These are phyloP conservation scores for Cephus runcator DNA, from an alignment of 2,888 invertebrate genomes.

Conservation along the genomic window DNA sequence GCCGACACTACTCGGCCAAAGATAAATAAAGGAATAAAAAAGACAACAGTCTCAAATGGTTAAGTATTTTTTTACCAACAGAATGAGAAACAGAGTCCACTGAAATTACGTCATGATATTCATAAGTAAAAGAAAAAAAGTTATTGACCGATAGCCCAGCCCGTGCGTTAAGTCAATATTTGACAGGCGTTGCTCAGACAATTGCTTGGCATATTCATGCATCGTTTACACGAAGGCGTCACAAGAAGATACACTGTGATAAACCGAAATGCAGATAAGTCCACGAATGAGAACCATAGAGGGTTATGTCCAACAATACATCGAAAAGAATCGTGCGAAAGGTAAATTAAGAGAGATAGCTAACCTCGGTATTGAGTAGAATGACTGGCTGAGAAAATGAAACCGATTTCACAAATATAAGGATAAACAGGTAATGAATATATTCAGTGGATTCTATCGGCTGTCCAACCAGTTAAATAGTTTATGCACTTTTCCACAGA, in stretches of 20 bases:
- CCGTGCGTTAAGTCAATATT: background rate
- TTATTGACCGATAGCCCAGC: background rate
- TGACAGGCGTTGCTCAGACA: background rate
- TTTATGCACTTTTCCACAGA: background rate
- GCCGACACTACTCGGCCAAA: background rate
- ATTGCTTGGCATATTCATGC: background rate
- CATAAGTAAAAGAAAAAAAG: background rate
- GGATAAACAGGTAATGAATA: background rate
- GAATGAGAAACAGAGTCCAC: background rate
- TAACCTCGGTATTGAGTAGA: background rate
- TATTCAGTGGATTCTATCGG: background rate
- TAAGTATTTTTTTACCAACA: background rate
- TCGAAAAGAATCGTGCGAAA: background rate
- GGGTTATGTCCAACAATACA: background rate
- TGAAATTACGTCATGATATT: background rate
- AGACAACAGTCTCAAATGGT: background rate
- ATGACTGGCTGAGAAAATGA: background rate
- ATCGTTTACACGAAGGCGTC: background rate
- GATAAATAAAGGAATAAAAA: background rate
- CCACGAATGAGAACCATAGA: background rate
- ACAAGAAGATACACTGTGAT: background rate
- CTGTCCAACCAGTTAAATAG: background rate
- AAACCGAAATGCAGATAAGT: background rate
- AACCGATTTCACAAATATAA: background rate
- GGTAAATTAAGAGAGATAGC: background rate